Base-by-base conservation (phyloP, 2,797 vertebrate species). In the Margarornis squamiger region DNA sequence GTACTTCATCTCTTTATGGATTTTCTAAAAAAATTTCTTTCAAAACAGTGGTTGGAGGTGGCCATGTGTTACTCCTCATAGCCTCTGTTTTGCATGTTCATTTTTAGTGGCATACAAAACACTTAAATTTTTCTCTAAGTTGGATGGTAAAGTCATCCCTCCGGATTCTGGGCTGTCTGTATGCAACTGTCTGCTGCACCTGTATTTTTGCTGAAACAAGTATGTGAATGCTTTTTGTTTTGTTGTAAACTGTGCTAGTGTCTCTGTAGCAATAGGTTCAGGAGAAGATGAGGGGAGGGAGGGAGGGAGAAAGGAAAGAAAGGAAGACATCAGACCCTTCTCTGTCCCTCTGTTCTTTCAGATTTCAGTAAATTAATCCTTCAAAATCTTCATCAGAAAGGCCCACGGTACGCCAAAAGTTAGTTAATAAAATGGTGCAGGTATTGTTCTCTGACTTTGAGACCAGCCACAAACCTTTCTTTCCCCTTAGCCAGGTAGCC, bases 11-110 rank as follows among this genome's bases (percentile, higher is more conserved):
- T 81, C 32, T 34, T 29, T 34, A 24, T 68, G 30, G 22, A 27
- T 86, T 90, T 91, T 93, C 23, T 68, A 23, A 34, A 39, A 45
- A 24, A 45, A 68, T 36, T 68, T 41, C 27, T 68, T 90, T 68
- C 49, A 38, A 2, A 88, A 34, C 38, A 43, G 55, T 5, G 0
- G 15, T 8, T 85, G 88, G 36, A 38, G 90, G 36, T 45, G 67
- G 12, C 59, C 70, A 8, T 46, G 32, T 55, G 17, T 73, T 72
- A 36, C 27, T 84, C 75, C 59, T 77, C 14, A 34, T 27, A 71
- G 59, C 24, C 49, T 11, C 2, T 57, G 18, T n/a, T 46, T 80
- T 84, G 49, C 45, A 1, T n/a, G 29, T 54, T 78, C 26, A 34
- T 65, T 63, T 87, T 71, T 45, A 70, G 41, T 67, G 26, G 19